Evolutionary conservation across 2,888 invertebrate genomes (phyloP).

Genomic region (Ethmia dodecea): DNA sequence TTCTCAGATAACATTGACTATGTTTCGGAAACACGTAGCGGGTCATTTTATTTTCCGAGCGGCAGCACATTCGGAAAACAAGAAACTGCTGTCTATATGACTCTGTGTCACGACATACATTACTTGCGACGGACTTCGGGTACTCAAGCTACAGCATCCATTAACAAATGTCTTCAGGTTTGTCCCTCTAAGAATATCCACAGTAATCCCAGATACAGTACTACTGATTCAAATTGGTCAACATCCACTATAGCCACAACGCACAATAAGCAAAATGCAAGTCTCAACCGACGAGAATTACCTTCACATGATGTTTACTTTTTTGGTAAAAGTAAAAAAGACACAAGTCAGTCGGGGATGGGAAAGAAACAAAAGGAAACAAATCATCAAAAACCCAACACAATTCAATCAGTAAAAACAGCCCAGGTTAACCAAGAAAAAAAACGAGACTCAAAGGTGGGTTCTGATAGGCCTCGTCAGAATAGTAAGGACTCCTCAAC

Average conservation of each 20-base stretch:
- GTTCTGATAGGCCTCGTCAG: no score
- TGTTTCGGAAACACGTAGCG: conserved; percentile 20
- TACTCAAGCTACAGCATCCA: conserved; percentile 63
- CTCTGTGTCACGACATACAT: conserved; percentile 38
- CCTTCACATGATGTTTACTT: conserved; percentile 55
- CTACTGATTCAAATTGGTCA: conserved; percentile 25
- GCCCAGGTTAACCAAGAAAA: no score
- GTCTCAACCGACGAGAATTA: no score
- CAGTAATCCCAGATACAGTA: neutral
- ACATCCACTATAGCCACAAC: conserved; percentile 10
- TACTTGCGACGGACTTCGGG: conserved; percentile 34
- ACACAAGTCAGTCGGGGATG: conserved; percentile 48
- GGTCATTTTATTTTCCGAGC: conserved; percentile 11
- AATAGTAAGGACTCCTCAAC: no score
- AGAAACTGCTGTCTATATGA: conserved; percentile 52
- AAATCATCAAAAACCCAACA: conserved; percentile 31
- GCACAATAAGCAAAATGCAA: neutral
- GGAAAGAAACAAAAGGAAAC: conserved; percentile 29
- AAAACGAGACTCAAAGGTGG: no score
- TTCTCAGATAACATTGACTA: conserved; percentile 29
- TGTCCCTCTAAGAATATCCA: neutral
- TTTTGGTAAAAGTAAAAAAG: conserved; percentile 47
- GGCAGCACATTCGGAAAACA: conserved; percentile 31
- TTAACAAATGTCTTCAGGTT: conserved; percentile 66
- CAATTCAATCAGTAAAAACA: conserved; percentile 17